Base-by-base conservation (phyloP, 2,888 invertebrate species). In the Xylota segnis region DNA sequence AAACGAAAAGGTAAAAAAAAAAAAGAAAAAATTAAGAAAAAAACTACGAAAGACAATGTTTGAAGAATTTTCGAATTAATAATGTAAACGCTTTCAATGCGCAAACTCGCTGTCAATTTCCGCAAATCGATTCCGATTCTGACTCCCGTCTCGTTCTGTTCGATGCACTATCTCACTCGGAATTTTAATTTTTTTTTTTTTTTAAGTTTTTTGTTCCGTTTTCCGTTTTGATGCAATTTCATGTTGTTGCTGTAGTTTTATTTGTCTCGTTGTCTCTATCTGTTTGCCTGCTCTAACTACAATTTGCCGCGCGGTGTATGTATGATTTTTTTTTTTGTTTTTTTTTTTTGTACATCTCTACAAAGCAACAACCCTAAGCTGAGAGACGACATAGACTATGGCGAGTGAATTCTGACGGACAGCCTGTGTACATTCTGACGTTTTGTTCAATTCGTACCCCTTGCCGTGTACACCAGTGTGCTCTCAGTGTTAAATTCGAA, bases 41-140 rank as follows among this genome's bases (percentile, higher is more conserved):
- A 83, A 50, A 43, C 74, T 50, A 74, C 77, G 66, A 75, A 71
- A 59, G 82, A 68, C 70, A 23, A 34, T 76, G 74, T 54, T 66
- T 74, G 58, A 59, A 50, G 56, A 77, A 68, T 68, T 71, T 72
- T 86, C 45, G 59, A 82, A 82, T 86, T 82, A 82, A 82, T 86
- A 86, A 82, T 79, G 79, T 84, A 87, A 87, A 87, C 83, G 87
- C 82, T 88, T 88, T 88, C 74, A 88, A 63, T 87, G 89, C 89
- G 89, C 89, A 89, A 74, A 87, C 89, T 88, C 89, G 86, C 72
- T 74, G 77, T 89, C 88, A 83, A 88, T 88, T 88, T 89, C 88
- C 88, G 89, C 88, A 88, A 89, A 89, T 89, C 89, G 89, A 89
- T 89, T 86, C 54, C 76, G 71, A 86, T 86, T 77, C 84, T 83